Evolutionary conservation across 2,113 vertebrate species (phyloP).

Genomic region (Rhinoptilus africanus): DNA sequence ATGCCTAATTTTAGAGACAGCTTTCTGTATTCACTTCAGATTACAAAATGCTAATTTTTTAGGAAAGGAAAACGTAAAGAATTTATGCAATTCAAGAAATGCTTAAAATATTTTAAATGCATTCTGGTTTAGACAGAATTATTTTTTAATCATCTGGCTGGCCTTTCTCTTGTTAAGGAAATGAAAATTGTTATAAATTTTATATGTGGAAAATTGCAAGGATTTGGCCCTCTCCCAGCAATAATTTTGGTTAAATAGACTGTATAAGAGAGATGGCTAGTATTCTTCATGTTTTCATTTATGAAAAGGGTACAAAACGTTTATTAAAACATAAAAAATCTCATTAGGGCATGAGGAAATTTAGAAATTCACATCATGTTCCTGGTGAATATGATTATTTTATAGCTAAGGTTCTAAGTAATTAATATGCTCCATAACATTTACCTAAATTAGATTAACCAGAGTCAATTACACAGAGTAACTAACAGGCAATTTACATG

Average conservation of each 20-base stretch:
- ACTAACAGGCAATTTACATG: neutral
- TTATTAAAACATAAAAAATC: neutral
- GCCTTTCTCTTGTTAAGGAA: neutral
- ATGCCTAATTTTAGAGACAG: neutral
- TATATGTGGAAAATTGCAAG: neutral
- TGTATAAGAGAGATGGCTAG: neutral
- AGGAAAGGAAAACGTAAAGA: neutral
- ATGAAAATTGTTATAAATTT: neutral
- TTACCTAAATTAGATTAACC: conserved; percentile 13
- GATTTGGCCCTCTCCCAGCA: neutral
- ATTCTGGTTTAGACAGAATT: neutral
- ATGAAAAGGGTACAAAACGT: neutral
- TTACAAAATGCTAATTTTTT: neutral
- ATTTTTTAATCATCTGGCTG: neutral
- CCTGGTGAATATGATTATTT: neutral
- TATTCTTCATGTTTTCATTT: neutral
- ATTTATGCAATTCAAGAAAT: neutral
- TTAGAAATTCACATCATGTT: neutral
- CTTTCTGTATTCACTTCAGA: neutral
- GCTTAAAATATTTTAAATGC: neutral
- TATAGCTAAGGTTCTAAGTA: neutral
- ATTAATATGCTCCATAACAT: neutral
- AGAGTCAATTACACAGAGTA: neutral
- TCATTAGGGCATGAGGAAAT: neutral
- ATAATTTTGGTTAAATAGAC: neutral